These are phyloP conservation scores for Lathamus discolor DNA, from an alignment of 2,113 vertebrate genomes.

Conservation along the genomic window DNA sequence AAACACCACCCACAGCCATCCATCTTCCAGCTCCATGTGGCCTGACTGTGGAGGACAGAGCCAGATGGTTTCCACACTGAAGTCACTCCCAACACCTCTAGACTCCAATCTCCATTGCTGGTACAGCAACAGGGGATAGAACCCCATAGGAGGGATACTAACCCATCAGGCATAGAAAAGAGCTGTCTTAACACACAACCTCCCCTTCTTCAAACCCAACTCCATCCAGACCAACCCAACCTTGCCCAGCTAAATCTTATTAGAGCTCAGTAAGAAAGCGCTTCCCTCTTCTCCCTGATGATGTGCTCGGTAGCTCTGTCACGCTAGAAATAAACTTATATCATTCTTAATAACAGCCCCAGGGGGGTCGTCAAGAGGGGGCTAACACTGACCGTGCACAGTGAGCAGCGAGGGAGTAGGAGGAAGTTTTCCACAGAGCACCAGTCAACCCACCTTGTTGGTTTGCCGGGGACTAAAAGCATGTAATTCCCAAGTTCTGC, in stretches of 20 bases:
- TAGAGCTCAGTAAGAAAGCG: neutral
- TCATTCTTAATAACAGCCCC: neutral
- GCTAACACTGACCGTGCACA: neutral
- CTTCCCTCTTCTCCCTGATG: neutral
- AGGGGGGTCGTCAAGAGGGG: neutral
- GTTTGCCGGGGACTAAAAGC: conserved; percentile 33
- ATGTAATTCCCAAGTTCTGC: conserved; percentile 69
- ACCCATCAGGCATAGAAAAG: neutral
- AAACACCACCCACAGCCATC: neutral
- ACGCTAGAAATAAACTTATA: conserved; percentile 6
- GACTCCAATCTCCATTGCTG: neutral
- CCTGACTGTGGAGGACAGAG: neutral
- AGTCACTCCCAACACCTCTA: neutral
- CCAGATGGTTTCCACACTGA: neutral
- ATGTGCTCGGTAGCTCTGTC: neutral
- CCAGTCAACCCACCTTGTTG: neutral
- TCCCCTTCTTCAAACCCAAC: neutral
- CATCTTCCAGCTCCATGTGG: neutral
- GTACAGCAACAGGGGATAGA: neutral
- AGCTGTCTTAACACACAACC: neutral
- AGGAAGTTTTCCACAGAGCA: neutral
- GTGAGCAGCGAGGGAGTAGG: neutral
- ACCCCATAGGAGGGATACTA: accelerated
- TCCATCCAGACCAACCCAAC: neutral
- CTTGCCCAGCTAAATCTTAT: neutral